Conservation (phyloP, 2,113 vertebrate genomes). For the Myotis lucifugus region DNA sequence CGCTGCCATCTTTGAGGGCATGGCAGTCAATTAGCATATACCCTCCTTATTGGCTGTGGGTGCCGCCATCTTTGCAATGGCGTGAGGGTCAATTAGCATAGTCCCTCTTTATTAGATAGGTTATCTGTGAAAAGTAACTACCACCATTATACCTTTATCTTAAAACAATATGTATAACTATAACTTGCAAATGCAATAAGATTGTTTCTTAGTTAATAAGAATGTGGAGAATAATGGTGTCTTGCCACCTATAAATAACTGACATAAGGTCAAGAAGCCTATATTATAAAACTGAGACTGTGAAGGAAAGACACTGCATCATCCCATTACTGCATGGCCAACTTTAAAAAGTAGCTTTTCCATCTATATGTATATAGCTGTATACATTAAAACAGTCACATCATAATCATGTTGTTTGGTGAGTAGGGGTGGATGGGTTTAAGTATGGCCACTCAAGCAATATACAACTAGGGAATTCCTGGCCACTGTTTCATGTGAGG, state of each 20-base stretch:
- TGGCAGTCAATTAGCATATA: too few species aligned
- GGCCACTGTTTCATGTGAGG: neutral
- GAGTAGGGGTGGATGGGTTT: neutral
- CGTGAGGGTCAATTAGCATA: too few species aligned
- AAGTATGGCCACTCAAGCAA: neutral
- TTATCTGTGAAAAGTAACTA: neutral
- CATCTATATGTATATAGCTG: neutral
- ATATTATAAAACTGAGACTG: neutral
- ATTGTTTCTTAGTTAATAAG: neutral
- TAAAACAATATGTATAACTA: neutral
- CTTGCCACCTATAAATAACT: neutral
- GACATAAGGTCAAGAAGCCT: neutral
- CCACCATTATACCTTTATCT: neutral
- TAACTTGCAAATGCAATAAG: neutral
- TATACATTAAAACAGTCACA: neutral
- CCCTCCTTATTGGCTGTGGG: too few species aligned
- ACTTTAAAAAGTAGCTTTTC: neutral
- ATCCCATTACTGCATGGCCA: neutral
- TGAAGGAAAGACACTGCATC: neutral
- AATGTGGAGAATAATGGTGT: neutral
- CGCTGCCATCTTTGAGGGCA: too few species aligned
- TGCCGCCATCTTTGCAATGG: rapidly evolving
- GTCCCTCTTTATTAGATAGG: too few species aligned
- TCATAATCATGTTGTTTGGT: neutral
- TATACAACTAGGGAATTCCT: neutral